Evolutionary conservation across 1,140 invertebrate species (phyloP), one percentile per base, ranked within the genome.

Genomic region (Littorina saxatilis): DNA sequence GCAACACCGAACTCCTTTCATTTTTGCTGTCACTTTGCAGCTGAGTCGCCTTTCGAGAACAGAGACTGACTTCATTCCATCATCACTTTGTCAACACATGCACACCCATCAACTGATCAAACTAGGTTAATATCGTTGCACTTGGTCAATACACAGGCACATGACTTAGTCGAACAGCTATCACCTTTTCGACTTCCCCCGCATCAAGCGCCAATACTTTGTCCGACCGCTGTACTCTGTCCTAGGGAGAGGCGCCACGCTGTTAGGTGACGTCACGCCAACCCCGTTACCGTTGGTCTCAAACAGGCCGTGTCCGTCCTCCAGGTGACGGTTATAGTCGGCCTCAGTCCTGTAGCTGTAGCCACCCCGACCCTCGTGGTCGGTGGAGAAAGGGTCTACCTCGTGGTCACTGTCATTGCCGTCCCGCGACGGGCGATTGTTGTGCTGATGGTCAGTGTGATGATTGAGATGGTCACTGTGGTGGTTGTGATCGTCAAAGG

Each of bases 141-240:
- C n/a, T n/a, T n/a, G n/a, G n/a, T n/a, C n/a, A n/a, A n/a, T n/a
- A n/a, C n/a, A n/a, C n/a, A n/a, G n/a, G n/a, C n/a, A n/a, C n/a
- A n/a, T n/a, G n/a, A n/a, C n/a, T n/a, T n/a, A n/a, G 66, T 68
- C 37, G 32, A 29, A 68, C 66, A 32, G 9, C 29, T 20, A 68
- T 35, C 27, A 78, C 55, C 32, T 37, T 29, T 63, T 78, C 23
- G 55, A 63, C 55, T 66, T 78, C n/a, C 55, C 76, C 20, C 76
- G 29, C 27, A 63, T 78, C 39, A 78, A 61, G 35, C 58, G 76
- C 76, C 76, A 78, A 20, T 63, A 63, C 37, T 78, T 78, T 32
- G 76, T 78, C 37, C 58, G 55, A 3, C 76, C 76, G 32, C 58
- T 63, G 39, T 39, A 78, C 23, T 32, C 55, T 7, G 55, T n/a